These are phyloP conservation scores for Tachina fera DNA, from an alignment of 2,888 invertebrate genomes.

Conservation along the genomic window DNA sequence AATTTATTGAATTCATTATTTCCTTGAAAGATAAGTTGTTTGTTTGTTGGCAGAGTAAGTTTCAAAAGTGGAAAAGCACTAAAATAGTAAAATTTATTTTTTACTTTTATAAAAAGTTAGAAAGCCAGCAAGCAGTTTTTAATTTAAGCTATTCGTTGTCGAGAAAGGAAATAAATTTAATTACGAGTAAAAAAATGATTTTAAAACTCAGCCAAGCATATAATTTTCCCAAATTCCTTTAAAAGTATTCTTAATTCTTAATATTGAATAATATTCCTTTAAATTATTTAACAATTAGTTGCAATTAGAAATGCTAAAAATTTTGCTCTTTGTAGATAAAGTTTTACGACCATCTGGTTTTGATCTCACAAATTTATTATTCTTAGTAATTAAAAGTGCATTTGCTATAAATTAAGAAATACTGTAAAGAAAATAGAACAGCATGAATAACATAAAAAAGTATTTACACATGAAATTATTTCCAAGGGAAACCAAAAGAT, in stretches of 20 bases:
- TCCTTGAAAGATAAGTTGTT: not conserved
- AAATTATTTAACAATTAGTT: conserved; percentile 29
- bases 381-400: conserved; percentile 62
- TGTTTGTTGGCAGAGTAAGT: not conserved
- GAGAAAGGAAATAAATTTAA: not conserved
- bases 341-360: conserved; percentile 55
- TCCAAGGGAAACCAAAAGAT: conserved; percentile 19
- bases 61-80: not conserved
- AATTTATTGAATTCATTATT: conserved; percentile 22
- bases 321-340: conserved; percentile 1
- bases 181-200: not conserved
- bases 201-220: too few relatives aligned
- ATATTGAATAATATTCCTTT: not conserved
- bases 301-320: conserved; percentile 11
- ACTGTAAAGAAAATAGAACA: conserved; percentile 33
- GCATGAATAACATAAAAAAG: conserved; percentile 29
- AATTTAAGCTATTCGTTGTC: too few relatives aligned
- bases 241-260: not conserved
- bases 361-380: conserved; percentile 52
- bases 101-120: not conserved
- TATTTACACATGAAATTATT: conserved; percentile 15
- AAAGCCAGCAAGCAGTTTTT: too few relatives aligned
- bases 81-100: not conserved
- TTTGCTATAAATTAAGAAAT: conserved; percentile 48
- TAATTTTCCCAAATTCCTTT: not conserved